Percentiles rank a stretch among this genome's conserved stretches.
Evolutionary conservation across 2,113 vertebrate genomes (phyloP).

Genomic region (Suricata suricatta): DNA sequence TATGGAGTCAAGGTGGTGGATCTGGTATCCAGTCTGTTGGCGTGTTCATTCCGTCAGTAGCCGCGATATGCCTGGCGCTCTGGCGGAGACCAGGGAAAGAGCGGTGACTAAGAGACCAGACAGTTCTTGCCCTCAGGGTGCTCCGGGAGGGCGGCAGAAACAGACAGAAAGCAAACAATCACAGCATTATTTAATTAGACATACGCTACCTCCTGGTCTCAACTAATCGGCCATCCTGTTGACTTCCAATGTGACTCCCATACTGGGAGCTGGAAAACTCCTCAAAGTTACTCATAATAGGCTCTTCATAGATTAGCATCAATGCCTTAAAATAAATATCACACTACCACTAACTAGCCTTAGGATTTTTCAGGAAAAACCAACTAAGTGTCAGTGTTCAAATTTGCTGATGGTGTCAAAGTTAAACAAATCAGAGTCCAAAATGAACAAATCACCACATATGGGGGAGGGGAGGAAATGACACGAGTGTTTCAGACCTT

Average conservation of each 20-base stretch:
- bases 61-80: neutral
- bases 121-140: neutral
- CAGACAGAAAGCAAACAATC: neutral
- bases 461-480: neutral
- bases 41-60: neutral
- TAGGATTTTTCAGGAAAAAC: conserved; percentile 39
- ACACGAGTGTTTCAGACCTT: conserved; percentile 13
- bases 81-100: neutral
- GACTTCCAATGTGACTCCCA: neutral
- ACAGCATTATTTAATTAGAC: neutral
- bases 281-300: neutral
- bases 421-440: conserved; percentile 39
- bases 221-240: neutral
- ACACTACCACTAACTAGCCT: neutral
- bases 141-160: neutral
- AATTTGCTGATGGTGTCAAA: conserved; percentile 4
- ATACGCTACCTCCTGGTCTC: neutral
- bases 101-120: neutral
- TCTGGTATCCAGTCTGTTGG: neutral
- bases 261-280: neutral
- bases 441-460: conserved; percentile 10
- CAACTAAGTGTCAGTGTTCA: conserved; percentile 7
- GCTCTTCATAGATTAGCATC: neutral
- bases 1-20: neutral
- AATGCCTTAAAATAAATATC: conserved; percentile 18